Conservation (phyloP, 2,888 invertebrate species). For the Habrosyne pyritoides region DNA sequence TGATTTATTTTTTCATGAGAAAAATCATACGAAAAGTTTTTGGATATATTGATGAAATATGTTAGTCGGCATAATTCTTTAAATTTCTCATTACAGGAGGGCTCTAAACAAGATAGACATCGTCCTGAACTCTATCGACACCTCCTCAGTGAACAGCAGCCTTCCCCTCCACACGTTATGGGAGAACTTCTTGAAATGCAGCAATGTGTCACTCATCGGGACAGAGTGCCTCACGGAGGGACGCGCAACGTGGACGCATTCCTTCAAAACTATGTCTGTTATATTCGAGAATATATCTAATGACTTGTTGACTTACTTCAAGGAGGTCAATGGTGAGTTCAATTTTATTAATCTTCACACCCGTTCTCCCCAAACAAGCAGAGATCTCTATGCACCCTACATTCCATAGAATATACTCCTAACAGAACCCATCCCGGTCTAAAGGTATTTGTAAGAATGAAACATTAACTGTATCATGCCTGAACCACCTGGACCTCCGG, state of each 20-base stretch:
- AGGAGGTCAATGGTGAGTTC: constrained; percentile 64
- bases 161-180: constrained; percentile 53
- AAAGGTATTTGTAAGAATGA: too few relatives aligned
- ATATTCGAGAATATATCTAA: constrained; percentile 51
- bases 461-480: too few relatives aligned
- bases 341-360: background rate
- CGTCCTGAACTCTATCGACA: constrained; percentile 55
- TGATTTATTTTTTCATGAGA: too few relatives aligned
- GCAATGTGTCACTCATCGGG: constrained; percentile 23
- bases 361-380: too few relatives aligned
- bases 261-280: constrained; percentile 58
- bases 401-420: too few relatives aligned
- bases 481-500: too few relatives aligned
- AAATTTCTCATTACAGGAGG: constrained; percentile 41
- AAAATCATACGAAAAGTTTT: too few relatives aligned
- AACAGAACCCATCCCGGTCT: too few relatives aligned
- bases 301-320: constrained; percentile 66
- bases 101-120: constrained; percentile 64
- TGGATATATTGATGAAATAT: too few relatives aligned
- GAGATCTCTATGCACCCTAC: too few relatives aligned
- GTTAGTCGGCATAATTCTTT: background rate
- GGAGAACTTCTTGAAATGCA: constrained; percentile 55
- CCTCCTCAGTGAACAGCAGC: constrained; percentile 28
- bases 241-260: constrained; percentile 54
- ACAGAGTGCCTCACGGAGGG: constrained; percentile 40